Conservation (phyloP, 1,140 invertebrate genomes). For the Conus betulinus region DNA sequence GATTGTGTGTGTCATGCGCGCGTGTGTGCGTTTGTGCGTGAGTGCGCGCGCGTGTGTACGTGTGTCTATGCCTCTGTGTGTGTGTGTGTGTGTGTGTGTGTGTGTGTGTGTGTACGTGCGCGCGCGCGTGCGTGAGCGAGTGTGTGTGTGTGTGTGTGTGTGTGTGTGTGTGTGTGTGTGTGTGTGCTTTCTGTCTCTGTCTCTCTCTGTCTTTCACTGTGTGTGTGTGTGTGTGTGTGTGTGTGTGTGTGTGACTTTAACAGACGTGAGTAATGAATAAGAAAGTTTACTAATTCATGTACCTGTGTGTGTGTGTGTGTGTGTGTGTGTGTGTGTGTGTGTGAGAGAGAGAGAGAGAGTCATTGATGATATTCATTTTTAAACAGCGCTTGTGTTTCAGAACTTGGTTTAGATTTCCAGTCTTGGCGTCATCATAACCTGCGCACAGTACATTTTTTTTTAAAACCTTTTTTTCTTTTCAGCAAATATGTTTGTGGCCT, state of each 20-base stretch:
- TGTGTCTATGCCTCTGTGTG: not conserved
- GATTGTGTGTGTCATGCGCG: slow-evolving; percentile 6
- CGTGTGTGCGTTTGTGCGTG: slow-evolving; percentile 17
- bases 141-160: not conserved
- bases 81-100: not conserved
- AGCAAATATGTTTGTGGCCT: too few relatives aligned
- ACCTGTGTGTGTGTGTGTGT: slow-evolving; percentile 10
- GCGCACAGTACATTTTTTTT: too few relatives aligned
- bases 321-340: slow-evolving; percentile 20
- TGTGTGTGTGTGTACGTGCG: not conserved
- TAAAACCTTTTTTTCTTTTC: too few relatives aligned
- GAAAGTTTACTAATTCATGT: not conserved
- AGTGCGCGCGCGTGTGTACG: not conserved
- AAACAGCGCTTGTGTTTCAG: too few relatives aligned
- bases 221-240: too few relatives aligned
- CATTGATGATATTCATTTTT: too few relatives aligned
- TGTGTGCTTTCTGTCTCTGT: too few relatives aligned
- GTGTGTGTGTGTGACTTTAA: too few relatives aligned
- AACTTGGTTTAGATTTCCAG: too few relatives aligned
- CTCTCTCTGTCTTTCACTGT: too few relatives aligned
- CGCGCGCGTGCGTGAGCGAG: too few relatives aligned
- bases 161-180: not conserved
- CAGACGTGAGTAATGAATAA: not conserved
- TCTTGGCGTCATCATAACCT: too few relatives aligned
- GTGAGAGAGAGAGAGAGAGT: not conserved